Conservation (phyloP, 2,113 vertebrate species). For the Lepus europaeus region DNA sequence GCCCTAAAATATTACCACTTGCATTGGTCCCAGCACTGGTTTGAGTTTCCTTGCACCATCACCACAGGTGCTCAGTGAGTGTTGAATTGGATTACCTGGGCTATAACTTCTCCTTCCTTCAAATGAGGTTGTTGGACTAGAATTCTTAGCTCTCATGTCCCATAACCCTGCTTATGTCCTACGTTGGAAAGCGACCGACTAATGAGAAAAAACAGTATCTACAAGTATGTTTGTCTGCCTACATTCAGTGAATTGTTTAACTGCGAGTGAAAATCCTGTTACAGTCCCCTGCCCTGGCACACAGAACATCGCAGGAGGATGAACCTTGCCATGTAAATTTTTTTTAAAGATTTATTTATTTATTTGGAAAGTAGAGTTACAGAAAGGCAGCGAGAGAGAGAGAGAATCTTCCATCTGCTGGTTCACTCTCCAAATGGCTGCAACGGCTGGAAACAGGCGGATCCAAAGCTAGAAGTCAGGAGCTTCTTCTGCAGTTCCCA, state of each 20-base stretch:
- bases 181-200: not conserved
- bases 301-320: not conserved
- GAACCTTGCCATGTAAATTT: not conserved
- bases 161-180: not conserved
- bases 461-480: too few species aligned
- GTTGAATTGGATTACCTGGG: not conserved
- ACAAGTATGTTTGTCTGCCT: not conserved
- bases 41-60: not conserved
- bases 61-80: not conserved
- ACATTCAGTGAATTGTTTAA: not conserved
- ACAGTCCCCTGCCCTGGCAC: not conserved
- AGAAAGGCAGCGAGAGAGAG: too few species aligned
- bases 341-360: too few species aligned
- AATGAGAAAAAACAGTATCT: not conserved
- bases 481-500: too few species aligned
- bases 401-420: too few species aligned
- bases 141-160: not conserved
- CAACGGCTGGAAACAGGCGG: too few species aligned
- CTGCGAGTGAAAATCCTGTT: accelerated
- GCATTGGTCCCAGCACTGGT: not conserved
- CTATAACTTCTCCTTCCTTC: not conserved
- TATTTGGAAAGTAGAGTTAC: too few species aligned
- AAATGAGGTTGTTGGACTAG: not conserved
- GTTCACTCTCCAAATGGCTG: too few species aligned
- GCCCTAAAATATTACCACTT: not conserved